Conservation (phyloP, 92 coral and sea anemone genomes). For the Epizoanthus rinbou region DNA sequence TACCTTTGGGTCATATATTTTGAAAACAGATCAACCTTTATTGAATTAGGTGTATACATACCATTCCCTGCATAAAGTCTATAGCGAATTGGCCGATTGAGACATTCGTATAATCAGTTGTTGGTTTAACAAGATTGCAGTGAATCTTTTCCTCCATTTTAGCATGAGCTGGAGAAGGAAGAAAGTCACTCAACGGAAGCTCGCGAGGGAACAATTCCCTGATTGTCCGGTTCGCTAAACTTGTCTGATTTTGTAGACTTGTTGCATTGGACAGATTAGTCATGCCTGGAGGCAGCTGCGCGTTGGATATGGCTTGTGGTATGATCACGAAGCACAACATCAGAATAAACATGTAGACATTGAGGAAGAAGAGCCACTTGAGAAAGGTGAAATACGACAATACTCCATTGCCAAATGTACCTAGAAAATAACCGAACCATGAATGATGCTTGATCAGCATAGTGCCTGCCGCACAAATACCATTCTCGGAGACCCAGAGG, state of each 20-base stretch:
- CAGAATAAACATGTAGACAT: slow-evolving; percentile 61
- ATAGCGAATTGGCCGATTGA: slow-evolving; percentile 45
- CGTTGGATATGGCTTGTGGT: slow-evolving; percentile 76
- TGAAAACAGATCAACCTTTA: too few relatives aligned
- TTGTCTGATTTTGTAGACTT: slow-evolving; percentile 27
- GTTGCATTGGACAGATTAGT: slow-evolving; percentile 7
- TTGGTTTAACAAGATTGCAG: slow-evolving; percentile 56
- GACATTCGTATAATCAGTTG: slow-evolving; percentile 43
- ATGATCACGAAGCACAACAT: slow-evolving; percentile 71
- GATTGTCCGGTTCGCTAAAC: slow-evolving; percentile 21
- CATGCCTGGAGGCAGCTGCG: slow-evolving; percentile 39
- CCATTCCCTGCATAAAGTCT: slow-evolving; percentile 82
- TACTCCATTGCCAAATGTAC: slow-evolving; percentile 88
- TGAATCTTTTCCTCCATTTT: neutral
- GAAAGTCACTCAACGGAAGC: neutral
- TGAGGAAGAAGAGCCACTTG: slow-evolving; percentile 73
- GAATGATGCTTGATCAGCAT: too few relatives aligned
- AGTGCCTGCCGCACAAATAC: too few relatives aligned
- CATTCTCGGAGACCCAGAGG: too few relatives aligned
- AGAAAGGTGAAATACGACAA: slow-evolving; percentile 88
- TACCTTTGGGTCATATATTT: too few relatives aligned
- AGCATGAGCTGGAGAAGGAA: neutral
- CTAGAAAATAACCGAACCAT: slow-evolving; percentile 36
- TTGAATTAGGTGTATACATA: too few relatives aligned
- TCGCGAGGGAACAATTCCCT: neutral